These are phyloP conservation scores for Calephelis nemesis DNA, from an alignment of 1,140 invertebrate species.

Conservation along the genomic window DNA sequence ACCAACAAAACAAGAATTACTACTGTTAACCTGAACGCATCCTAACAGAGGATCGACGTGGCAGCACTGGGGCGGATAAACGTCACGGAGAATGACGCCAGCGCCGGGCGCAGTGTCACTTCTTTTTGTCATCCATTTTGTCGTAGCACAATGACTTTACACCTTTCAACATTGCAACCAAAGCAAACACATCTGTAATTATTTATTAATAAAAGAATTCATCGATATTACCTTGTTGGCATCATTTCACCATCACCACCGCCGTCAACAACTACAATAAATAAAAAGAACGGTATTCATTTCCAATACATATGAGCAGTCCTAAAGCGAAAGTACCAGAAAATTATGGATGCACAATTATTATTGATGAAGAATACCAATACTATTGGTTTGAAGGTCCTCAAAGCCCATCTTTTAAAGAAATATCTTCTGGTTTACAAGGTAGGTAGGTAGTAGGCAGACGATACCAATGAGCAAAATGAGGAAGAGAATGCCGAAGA, in stretches of 20 bases:
- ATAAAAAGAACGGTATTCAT: slow-evolving; percentile 30
- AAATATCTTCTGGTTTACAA: slow-evolving; percentile 26
- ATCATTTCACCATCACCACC: no score
- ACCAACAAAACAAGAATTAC: slow-evolving; percentile 37
- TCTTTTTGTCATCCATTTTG: no score
- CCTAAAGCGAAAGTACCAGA: slow-evolving; percentile 27
- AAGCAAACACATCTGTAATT: no score
- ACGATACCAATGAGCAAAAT: slow-evolving; percentile 20
- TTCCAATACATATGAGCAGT: slow-evolving; percentile 24
- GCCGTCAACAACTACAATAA: slow-evolving; percentile 31
- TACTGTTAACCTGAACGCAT: no score
- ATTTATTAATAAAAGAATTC: no score
- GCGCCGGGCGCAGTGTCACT: no score
- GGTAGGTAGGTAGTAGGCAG: slow-evolving; percentile 24
- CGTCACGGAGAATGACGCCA: no score
- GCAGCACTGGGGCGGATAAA: no score
- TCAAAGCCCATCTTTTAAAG: slow-evolving; percentile 34
- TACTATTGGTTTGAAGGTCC: slow-evolving; percentile 25
- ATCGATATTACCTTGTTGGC: no score
- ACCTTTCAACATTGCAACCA: no score
- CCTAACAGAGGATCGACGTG: no score
- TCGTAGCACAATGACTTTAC: no score
- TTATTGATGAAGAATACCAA: slow-evolving; percentile 29
- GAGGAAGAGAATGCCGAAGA: slow-evolving; percentile 8
- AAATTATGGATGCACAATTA: slow-evolving; percentile 26